phyloP scores from a whole-genome alignment of 2,797 vertebrate species.

The Myoxocephalus aenaeus region DNA sequence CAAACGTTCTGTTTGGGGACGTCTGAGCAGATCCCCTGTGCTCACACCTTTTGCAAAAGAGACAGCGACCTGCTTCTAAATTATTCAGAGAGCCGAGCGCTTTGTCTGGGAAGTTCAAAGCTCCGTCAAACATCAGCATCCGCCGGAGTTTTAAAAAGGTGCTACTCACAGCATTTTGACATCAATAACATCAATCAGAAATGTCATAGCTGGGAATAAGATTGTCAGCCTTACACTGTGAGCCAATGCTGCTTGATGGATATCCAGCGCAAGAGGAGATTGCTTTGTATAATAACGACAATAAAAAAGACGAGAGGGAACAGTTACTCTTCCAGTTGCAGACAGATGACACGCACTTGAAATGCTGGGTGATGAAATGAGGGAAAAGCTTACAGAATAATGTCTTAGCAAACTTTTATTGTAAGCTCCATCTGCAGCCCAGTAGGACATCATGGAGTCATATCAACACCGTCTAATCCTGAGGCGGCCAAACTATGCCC shows the following conservation, averaged over 20 bases:
- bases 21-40: conserved; percentile 45
- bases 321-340: not conserved
- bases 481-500: not conserved
- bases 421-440: not conserved
- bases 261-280: conserved; percentile 24
- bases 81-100: conserved; percentile 45
- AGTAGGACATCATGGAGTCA: not conserved
- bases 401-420: not conserved
- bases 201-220: conserved; percentile 1
- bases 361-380: not conserved
- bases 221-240: not conserved
- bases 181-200: conserved; percentile 14
- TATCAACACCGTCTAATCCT: not conserved
- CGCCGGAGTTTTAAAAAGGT: not conserved
- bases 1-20: conserved; percentile 46
- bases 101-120: conserved; percentile 37
- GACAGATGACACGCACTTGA: not conserved
- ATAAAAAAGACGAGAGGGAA: not conserved
- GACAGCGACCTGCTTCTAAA: conserved; percentile 34
- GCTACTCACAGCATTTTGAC: conserved; percentile 5
- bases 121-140: conserved; percentile 16
- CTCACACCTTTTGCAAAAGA: conserved; percentile 26
- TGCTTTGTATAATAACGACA: not conserved
- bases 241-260: conserved; percentile 5
- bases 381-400: not conserved